Base-by-base conservation (phyloP, 1,140 invertebrate genomes). In the Tetraneura akinire region DNA sequence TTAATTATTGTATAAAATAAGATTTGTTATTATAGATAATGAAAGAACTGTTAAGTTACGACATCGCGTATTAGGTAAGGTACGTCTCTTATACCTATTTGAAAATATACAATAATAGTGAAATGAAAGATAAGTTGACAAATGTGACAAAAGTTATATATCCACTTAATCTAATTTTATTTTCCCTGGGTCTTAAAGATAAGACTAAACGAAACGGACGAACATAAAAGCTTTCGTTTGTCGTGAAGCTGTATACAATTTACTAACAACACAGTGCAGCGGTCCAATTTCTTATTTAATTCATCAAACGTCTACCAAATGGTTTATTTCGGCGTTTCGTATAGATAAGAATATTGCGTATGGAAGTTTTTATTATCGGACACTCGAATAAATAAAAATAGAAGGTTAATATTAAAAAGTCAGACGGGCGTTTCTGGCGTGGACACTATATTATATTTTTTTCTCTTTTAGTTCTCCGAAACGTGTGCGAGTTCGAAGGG, bases 61-160 rank as follows among this genome's bases (percentile, higher is more conserved):
- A n/a, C n/a, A n/a, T n/a, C n/a, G 14, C 8, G 8, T 64, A 11
- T 11, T 26, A 60, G 14, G 14, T 70, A 70, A n/a, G n/a, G 32
- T 37, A 37, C 32, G 32, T 37, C 32, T 4, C 66, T 14, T n/a
- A n/a, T n/a, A 18, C 23, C 8, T 68, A 68, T 45, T 68, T 45
- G n/a, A 14, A 23, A 23, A n/a, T n/a, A n/a, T n/a, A n/a, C 49
- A 70, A 49, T 70, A 5, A 70, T 49, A 49, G 10, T 70, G 29
- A 70, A 49, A 49, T 70, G 49, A 70, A 6, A 47, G 45, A 70
- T 70, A 70, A 70, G 66, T 70, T 70, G 66, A 70, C 66, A 70
- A 70, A 70, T 49, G 45, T 49, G 66, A 1, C 45, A 70, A 49
- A 49, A 49, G 66, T 70, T 49, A 70, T 70, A 49, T 26, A 49